These are phyloP conservation scores for Pantherophis alleghaniensis DNA, from an alignment of 2,797 vertebrate species.

Conservation along the genomic window DNA sequence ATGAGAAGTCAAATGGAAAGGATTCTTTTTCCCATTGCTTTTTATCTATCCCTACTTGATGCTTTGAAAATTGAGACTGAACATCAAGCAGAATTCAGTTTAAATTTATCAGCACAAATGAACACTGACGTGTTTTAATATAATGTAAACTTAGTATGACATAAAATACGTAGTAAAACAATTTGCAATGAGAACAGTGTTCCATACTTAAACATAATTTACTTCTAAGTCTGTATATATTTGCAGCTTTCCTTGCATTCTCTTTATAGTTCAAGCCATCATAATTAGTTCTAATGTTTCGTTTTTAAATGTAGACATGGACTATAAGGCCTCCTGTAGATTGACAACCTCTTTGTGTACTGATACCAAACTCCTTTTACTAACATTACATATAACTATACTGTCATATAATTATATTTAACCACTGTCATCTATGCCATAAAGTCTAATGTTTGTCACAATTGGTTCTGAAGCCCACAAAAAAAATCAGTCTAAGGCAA, in stretches of 20 bases:
- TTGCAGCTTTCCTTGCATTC: neutral
- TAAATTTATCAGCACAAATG: neutral
- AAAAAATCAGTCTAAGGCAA: neutral
- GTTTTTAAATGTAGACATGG: neutral
- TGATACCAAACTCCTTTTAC: neutral
- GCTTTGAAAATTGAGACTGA: neutral
- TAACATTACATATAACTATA: neutral
- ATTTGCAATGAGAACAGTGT: neutral
- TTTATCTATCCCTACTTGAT: neutral
- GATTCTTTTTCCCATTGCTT: neutral
- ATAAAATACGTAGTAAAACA: conserved; percentile 9
- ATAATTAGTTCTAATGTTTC: neutral
- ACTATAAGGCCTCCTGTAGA: neutral
- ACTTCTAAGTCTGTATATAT: neutral
- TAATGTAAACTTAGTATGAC: conserved; percentile 11
- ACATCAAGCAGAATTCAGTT: neutral
- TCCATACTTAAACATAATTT: neutral
- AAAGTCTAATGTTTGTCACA: neutral
- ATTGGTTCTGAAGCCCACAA: neutral
- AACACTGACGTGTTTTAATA: neutral
- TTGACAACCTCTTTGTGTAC: neutral
- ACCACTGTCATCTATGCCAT: neutral
- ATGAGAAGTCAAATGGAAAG: neutral
- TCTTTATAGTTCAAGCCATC: neutral
- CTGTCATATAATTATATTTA: neutral